phyloP scores from a whole-genome alignment of 2,888 invertebrate species.

The Plebejus anna region DNA sequence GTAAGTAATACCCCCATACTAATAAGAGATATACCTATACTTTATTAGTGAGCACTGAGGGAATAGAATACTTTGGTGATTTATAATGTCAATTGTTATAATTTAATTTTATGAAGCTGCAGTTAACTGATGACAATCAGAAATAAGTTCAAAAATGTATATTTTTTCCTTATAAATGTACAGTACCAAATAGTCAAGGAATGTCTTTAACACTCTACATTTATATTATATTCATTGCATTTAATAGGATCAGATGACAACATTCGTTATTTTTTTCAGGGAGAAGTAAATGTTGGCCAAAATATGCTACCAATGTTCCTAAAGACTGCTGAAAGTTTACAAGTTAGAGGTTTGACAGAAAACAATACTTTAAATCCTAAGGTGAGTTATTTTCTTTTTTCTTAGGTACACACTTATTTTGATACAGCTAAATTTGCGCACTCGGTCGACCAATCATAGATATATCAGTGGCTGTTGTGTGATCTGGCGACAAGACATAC shows the following conservation, averaged over 20 bases:
- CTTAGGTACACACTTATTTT: background rate
- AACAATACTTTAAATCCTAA: constrained; percentile 84
- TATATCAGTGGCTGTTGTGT: background rate
- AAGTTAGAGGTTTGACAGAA: constrained; percentile 93
- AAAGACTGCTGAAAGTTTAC: constrained; percentile 94
- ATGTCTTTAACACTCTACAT: too few species aligned
- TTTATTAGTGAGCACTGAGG: too few species aligned
- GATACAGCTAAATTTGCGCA: background rate
- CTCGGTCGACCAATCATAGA: background rate
- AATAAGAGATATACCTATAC: too few species aligned
- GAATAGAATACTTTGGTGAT: too few species aligned
- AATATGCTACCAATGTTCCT: constrained; percentile 94
- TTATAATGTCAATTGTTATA: too few species aligned
- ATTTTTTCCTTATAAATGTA: too few species aligned
- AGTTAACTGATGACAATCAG: too few species aligned
- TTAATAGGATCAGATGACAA: constrained; percentile 16
- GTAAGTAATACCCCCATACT: constrained; percentile 57
- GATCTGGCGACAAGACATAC: too few species aligned
- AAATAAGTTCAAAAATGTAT: too few species aligned
- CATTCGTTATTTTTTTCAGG: constrained; percentile 56
- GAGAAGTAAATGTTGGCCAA: constrained; percentile 94
- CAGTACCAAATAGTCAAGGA: too few species aligned
- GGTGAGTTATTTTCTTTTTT: constrained; percentile 52
- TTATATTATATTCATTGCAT: too few species aligned
- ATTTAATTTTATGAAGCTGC: too few species aligned